phyloP scores from a whole-genome alignment of 53 echinoderm and acorn worm species.

The Zoroaster sp. region DNA sequence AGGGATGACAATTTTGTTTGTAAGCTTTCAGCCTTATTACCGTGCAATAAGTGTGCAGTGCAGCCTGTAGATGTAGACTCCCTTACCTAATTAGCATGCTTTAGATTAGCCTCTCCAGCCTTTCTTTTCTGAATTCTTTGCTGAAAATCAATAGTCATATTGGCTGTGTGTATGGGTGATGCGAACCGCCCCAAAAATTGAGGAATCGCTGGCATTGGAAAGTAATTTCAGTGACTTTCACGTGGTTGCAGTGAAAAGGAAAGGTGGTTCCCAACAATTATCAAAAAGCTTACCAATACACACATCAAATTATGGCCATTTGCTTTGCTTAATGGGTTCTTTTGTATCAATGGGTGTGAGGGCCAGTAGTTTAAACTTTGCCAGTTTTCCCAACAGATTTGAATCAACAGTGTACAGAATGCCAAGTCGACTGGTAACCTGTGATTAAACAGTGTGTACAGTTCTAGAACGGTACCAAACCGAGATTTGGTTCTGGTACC shows the following conservation, averaged over 20 bases:
- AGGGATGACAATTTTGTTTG: slow-evolving; percentile 19
- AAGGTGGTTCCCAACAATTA: neutral
- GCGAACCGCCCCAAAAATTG: neutral
- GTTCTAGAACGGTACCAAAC: no score
- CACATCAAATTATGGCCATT: neutral
- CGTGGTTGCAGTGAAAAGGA: neutral
- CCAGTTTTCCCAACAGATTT: neutral
- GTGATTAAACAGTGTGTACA: no score
- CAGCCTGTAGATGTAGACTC: slow-evolving; percentile 20
- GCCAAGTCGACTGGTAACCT: no score
- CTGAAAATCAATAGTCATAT: neutral
- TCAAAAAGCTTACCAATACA: neutral
- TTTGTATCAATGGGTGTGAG: neutral
- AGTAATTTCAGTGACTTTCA: neutral
- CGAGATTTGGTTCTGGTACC: no score
- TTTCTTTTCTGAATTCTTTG: neutral
- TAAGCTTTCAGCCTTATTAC: slow-evolving; percentile 47
- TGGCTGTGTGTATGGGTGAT: neutral
- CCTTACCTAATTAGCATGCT: neutral
- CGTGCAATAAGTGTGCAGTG: slow-evolving; percentile 56
- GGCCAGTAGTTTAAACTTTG: neutral
- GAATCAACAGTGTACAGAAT: no score
- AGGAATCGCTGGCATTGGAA: neutral
- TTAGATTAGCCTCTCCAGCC: neutral
- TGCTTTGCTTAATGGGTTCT: neutral